Evolutionary conservation across 2,888 invertebrate species (phyloP), one percentile per base, ranked within the genome.

Genomic region (Lepidocyrtinus sp.): DNA sequence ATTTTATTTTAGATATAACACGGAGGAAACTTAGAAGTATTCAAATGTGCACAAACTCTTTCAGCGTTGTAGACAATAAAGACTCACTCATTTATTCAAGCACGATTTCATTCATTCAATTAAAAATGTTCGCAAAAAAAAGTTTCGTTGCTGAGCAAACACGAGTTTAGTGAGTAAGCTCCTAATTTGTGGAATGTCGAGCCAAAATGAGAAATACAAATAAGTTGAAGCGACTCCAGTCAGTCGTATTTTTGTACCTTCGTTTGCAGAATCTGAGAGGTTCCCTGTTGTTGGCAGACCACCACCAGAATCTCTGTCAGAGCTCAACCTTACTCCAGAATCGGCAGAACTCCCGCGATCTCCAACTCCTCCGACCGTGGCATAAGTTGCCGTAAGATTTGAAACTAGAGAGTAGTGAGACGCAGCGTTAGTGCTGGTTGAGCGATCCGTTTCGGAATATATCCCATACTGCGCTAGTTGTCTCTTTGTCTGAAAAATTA

Each of bases 291-390:
- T 77, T 24, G 81, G 84, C 68, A 79, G 78, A 15, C 85, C 95
- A 94, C 87, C 94, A 45, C 82, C 84, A 19, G 93, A 93, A 87
- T 94, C 93, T 36, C 93, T 90, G 88, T 96, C 96, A 87, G 95
- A 95, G 89, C 94, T 94, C 88, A 94, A 93, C 87, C 95, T 91
- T 19, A 95, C 93, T 2, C 95, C 95, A 24, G 95, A 95, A 89
- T 96, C 96, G 15, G 95, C 95, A 87, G 95, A 95, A 69, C 85
- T 85, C 12, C 86, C 84, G 7, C 85, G 71, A 55, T 85, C 86
- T 59, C 86, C 85, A 46, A 50, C 82, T n/a, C n/a, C n/a, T n/a
- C 69, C 75, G 55, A 85, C 82, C 17, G 86, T 84, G 45, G 86
- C 86, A 65, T 85, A 85, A 3, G 86, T 86, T 26, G 86, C 85